Evolutionary conservation across 2,113 vertebrate species (phyloP), one percentile per base, ranked within the genome.

Genomic region (Cavia aperea): DNA sequence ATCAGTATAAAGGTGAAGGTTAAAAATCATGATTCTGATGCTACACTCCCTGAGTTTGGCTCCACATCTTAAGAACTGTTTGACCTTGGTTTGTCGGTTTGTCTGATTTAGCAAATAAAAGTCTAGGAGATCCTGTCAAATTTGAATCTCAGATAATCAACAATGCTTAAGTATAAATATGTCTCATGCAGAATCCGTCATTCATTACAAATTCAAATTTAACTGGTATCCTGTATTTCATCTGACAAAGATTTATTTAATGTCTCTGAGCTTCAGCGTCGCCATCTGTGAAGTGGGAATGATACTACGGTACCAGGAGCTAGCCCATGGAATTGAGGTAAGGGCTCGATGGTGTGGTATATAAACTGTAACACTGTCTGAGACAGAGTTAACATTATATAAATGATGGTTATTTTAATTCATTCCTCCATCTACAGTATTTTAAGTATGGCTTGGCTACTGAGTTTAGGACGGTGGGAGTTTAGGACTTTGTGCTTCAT

Each of bases 51-150:
- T 66, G 63, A 60, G n/a, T 86, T 89, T 93, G 49, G 39, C 15
- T 84, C 49, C 9, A 70, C 4, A 7, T 51, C 24, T 72, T 79
- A 93, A 77, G 84, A 92, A 83, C 23, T 49, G 8, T 49, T 36
- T 88, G 54, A 89, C 39, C 21, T 86, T 81, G 83, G 19, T 23
- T 90, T 81, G 6, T 66, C 88, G 36, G 26, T 14, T 18, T 88
- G n/a, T 83, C 83, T 49, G 6, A 93, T 49, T 89, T 90, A 94
- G 63, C 70, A 92, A 95, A 91, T 81, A 90, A 91, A 94, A 90
- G 78, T 86, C 62, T 2, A 43, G 8, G 23, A 51, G 0, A 72
- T 23, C 18, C 39, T 62, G 39, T 79, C 54, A 13, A 85, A 96
- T 95, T 85, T 73, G 63, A 86, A 85, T 82, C 87, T 95, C 86